Percentiles rank a stretch among this genome's conserved stretches.
Evolutionary conservation across 2,113 vertebrate genomes (phyloP).

Genomic region (Chelonoidis abingdonii): DNA sequence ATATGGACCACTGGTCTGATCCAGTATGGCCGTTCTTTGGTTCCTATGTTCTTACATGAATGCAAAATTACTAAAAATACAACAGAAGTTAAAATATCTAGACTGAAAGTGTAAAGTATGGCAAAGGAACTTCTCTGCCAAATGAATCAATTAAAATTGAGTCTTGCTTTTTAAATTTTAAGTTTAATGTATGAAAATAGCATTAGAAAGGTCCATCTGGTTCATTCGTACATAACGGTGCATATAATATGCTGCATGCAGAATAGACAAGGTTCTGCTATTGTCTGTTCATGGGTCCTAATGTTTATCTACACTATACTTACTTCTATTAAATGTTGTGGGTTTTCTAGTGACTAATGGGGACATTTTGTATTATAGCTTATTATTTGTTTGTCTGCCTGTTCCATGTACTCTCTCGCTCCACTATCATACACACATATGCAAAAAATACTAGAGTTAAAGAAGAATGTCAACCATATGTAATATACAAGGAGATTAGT

Average conservation of each 20-base stretch:
- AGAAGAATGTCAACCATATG: slow-evolving; percentile 70
- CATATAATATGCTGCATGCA: neutral
- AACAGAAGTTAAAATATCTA: neutral
- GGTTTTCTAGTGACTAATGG: slow-evolving; percentile 35
- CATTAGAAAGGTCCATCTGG: slow-evolving; percentile 14
- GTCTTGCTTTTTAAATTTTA: neutral
- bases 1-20: neutral
- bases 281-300: slow-evolving; percentile 15
- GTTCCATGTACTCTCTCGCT: slow-evolving; percentile 57
- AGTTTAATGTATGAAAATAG: neutral
- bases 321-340: neutral
- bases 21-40: neutral
- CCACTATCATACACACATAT: slow-evolving; percentile 62
- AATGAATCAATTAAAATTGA: neutral
- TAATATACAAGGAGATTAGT: slow-evolving; percentile 69
- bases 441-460: slow-evolving; percentile 65
- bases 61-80: neutral
- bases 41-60: neutral
- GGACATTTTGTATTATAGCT: slow-evolving; percentile 49
- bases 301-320: slow-evolving; percentile 1
- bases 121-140: neutral
- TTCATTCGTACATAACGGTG: neutral
- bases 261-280: neutral
- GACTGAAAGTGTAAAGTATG: neutral
- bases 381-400: slow-evolving; percentile 70